Evolutionary conservation across 2,888 invertebrate species (phyloP).

Genomic region (Orthonychiurus folsomi): DNA sequence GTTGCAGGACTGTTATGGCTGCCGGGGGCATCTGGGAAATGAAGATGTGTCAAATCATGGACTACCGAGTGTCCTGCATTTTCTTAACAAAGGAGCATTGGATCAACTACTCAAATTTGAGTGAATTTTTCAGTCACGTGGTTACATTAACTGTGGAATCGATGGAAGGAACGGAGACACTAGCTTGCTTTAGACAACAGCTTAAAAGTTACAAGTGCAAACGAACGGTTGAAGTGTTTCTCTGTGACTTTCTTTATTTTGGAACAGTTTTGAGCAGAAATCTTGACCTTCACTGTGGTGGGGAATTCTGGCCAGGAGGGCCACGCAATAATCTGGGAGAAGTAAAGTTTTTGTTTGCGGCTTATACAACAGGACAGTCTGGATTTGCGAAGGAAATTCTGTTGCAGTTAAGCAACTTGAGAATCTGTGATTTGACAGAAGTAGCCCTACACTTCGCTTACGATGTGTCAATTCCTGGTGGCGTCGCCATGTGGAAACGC

Average conservation of each 20-base stretch:
- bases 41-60: background rate
- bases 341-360: too few species aligned
- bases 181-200: too few species aligned
- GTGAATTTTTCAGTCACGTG: background rate
- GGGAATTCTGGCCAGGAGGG: too few species aligned
- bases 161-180: background rate
- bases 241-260: too few species aligned
- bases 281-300: too few species aligned
- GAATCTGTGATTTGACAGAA: background rate
- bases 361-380: background rate
- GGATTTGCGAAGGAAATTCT: background rate
- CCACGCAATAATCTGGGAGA: too few species aligned
- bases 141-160: background rate
- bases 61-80: background rate
- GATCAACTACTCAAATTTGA: background rate
- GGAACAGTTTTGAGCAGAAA: too few species aligned
- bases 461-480: background rate
- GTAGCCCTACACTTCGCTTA: background rate
- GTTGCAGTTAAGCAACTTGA: background rate
- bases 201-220: too few species aligned
- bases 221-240: too few species aligned
- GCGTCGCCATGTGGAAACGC: background rate
- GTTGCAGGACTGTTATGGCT: background rate
- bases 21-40: slow-evolving; percentile 6
- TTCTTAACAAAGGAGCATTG: background rate